Evolutionary conservation across 2,113 vertebrate genomes (phyloP).

Genomic region (Axis porcinus): DNA sequence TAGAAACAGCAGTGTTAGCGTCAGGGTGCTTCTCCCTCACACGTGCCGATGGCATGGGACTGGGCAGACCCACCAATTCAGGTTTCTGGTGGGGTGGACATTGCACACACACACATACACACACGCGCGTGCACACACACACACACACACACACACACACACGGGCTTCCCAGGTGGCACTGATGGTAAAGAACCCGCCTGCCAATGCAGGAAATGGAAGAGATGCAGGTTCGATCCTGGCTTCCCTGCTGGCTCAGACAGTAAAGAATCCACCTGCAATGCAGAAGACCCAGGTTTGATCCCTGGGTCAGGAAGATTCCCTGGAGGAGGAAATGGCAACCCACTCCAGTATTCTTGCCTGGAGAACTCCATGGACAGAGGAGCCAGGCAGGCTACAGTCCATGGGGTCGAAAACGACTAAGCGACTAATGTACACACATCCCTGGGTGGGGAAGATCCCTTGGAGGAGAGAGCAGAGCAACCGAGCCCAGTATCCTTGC

Average conservation of each 20-base stretch:
- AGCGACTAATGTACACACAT: neutral
- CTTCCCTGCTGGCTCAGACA: neutral
- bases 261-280: neutral
- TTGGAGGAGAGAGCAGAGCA: neutral
- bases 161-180: neutral
- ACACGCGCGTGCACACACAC: too few species aligned
- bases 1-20: fast-evolving
- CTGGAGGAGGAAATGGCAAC: neutral
- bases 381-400: neutral
- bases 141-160: too few species aligned
- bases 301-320: neutral
- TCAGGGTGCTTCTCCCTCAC: neutral
- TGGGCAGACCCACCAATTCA: neutral
- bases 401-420: neutral
- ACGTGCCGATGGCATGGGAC: neutral
- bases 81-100: neutral
- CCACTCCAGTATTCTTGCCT: neutral
- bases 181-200: neutral
- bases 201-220: neutral
- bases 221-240: neutral
- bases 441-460: neutral
- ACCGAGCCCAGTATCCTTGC: neutral
- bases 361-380: neutral
- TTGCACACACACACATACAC: too few species aligned
- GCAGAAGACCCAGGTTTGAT: neutral